phyloP scores from a whole-genome alignment of 2,797 vertebrate genomes.

The Urophycis tenuis region DNA sequence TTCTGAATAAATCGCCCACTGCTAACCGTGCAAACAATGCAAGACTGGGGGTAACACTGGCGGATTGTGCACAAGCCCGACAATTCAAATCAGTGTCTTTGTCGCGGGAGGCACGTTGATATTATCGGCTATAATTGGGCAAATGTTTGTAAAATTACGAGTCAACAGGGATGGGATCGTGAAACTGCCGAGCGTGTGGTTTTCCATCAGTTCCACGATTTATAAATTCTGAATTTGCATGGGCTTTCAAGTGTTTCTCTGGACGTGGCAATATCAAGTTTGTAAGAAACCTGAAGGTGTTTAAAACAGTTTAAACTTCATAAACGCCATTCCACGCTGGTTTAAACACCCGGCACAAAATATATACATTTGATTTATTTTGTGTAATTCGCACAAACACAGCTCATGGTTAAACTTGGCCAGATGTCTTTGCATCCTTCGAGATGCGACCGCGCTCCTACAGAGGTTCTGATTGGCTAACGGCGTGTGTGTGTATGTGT shows the following conservation, averaged over 20 bases:
- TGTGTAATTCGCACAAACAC: neutral
- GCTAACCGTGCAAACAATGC: neutral
- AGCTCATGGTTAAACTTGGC: neutral
- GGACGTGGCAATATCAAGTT: neutral
- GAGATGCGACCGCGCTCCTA: too few species aligned
- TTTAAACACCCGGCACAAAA: neutral
- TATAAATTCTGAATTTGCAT: too few species aligned
- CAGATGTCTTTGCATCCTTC: neutral
- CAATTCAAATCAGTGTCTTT: conserved; percentile 1
- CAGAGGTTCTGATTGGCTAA: neutral
- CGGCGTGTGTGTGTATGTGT: neutral
- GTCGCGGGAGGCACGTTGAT: neutral
- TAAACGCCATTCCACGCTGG: neutral
- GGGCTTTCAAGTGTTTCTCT: too few species aligned
- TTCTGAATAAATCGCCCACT: conserved; percentile 6
- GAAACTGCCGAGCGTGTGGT: neutral
- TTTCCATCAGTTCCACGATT: too few species aligned
- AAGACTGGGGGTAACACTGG: neutral
- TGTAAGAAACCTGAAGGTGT: neutral
- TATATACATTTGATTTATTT: neutral
- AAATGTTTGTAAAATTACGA: neutral
- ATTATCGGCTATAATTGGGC: neutral
- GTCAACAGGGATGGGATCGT: neutral
- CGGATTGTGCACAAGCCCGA: neutral
- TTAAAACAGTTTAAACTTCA: neutral